phyloP scores from a whole-genome alignment of 1,140 invertebrate genomes.

The Saccostrea echinata region DNA sequence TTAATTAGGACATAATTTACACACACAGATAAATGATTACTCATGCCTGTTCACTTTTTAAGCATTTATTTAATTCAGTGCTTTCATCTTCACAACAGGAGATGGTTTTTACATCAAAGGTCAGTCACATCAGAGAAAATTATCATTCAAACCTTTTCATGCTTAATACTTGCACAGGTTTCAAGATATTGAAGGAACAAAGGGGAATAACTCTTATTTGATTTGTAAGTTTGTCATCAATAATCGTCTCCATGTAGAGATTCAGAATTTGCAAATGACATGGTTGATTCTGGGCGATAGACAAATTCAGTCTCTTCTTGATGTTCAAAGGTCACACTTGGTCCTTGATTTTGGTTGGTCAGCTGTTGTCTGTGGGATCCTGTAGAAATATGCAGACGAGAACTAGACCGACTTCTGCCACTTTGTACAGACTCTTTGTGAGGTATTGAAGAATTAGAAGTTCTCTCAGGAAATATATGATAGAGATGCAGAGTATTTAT shows the following conservation, averaged over 20 bases:
- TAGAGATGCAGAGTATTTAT: background rate
- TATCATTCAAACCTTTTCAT: too few relatives aligned
- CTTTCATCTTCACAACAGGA: too few relatives aligned
- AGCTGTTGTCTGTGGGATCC: background rate
- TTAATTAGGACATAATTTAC: too few relatives aligned
- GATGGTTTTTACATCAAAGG: too few relatives aligned
- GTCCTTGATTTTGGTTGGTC: background rate
- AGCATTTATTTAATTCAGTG: too few relatives aligned
- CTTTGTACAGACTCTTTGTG: background rate
- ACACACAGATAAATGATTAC: too few relatives aligned
- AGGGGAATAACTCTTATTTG: conserved; percentile 5
- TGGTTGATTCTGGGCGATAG: background rate
- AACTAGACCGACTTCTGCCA: background rate
- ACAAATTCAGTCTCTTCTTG: background rate
- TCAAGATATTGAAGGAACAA: background rate
- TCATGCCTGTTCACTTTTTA: too few relatives aligned
- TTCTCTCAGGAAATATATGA: background rate
- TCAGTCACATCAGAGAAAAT: too few relatives aligned
- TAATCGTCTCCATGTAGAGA: conserved; percentile 7
- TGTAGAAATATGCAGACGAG: background rate
- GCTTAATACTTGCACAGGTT: too few relatives aligned
- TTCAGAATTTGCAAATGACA: conserved; percentile 4
- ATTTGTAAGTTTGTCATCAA: background rate
- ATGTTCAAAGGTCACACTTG: background rate
- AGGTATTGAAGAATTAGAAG: background rate